phyloP scores from a whole-genome alignment of 1,140 invertebrate genomes.

The Maconellicoccus hirsutus region DNA sequence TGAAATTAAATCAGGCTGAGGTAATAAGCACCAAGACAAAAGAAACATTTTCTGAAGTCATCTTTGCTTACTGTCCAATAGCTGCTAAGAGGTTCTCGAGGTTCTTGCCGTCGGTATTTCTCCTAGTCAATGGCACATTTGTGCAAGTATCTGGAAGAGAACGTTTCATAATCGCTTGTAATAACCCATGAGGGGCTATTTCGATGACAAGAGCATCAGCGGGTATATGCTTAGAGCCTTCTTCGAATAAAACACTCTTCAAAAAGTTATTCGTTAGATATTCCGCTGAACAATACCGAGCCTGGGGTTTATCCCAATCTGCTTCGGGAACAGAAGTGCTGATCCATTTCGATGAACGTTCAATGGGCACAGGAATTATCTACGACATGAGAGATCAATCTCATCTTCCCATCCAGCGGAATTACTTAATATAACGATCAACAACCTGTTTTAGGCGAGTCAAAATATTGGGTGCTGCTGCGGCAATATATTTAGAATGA shows the following conservation, averaged over 20 bases:
- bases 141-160: conserved; percentile 43
- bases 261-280: conserved; percentile 81
- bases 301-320: conserved; percentile 54
- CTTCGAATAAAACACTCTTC: conserved; percentile 32
- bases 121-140: conserved; percentile 69
- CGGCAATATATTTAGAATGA: conserved; percentile 63
- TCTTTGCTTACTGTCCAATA: conserved; percentile 50
- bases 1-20: too few relatives aligned
- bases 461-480: conserved; percentile 56
- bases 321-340: conserved; percentile 69
- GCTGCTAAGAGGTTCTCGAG: conserved; percentile 54
- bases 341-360: conserved; percentile 66
- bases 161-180: conserved; percentile 52
- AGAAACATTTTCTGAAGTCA: too few relatives aligned
- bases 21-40: too few relatives aligned
- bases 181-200: conserved; percentile 70
- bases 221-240: conserved; percentile 28
- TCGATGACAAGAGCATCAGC: conserved; percentile 36
- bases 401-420: background rate
- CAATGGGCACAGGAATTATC: conserved; percentile 52
- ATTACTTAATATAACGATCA: background rate
- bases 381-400: conserved; percentile 31
- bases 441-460: conserved; percentile 37
- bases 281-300: conserved; percentile 63
- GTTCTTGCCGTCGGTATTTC: conserved; percentile 54